Evolutionary conservation across 37 sponge, comb jelly and placozoan species (phyloP).

Genomic region (Ephydatia muelleri): DNA sequence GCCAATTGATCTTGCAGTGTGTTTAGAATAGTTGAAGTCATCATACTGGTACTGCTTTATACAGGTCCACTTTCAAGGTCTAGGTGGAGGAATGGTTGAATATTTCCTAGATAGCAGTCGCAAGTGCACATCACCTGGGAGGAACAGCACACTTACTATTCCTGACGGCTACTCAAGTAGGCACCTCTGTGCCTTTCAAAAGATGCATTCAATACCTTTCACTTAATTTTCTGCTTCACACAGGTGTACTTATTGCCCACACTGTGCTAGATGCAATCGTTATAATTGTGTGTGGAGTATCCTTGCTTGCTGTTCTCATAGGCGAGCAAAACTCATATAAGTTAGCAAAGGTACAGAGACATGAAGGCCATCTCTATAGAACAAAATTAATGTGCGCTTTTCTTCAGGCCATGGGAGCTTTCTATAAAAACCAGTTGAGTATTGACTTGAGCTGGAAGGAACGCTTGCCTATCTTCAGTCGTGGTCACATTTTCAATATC

Average conservation of each 20-base stretch:
- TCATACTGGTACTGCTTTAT: too few species aligned
- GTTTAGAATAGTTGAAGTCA: too few species aligned
- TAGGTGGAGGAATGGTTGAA: background rate
- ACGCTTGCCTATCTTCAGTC: slow-evolving; percentile 36
- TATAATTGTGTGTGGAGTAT: background rate
- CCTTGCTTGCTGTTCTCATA: background rate
- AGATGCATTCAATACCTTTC: too few species aligned
- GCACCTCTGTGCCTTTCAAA: background rate
- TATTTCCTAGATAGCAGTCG: background rate
- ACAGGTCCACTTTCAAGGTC: background rate
- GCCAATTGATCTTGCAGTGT: too few species aligned
- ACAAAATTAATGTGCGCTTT: background rate
- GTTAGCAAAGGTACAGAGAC: background rate
- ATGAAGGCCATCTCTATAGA: background rate
- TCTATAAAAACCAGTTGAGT: slow-evolving; percentile 34
- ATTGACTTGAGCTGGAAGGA: slow-evolving; percentile 60
- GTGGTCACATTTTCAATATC: slow-evolving; percentile 28
- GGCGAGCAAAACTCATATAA: background rate
- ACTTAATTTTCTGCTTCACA: background rate
- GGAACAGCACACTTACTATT: background rate
- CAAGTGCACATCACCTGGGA: background rate
- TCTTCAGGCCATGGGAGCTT: slow-evolving; percentile 56
- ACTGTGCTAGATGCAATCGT: background rate
- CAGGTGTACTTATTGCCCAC: background rate
- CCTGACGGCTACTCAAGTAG: background rate